Percentiles rank a stretch among this genome's conserved stretches.
phyloP scores from a whole-genome alignment of 2,888 invertebrate genomes.

The Lasioglossum figueresi region DNA sequence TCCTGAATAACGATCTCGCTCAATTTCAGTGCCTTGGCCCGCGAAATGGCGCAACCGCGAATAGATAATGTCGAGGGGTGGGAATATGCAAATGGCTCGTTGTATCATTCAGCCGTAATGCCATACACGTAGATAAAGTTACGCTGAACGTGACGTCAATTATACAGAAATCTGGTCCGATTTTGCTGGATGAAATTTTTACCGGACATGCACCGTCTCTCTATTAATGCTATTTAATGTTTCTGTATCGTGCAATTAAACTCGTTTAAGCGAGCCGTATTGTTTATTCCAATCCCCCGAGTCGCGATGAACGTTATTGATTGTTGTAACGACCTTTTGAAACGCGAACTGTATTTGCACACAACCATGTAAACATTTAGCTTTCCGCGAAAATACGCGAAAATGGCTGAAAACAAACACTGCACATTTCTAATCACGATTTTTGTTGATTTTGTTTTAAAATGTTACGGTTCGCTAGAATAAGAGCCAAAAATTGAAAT shows the following conservation, averaged over 20 bases:
- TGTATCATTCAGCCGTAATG: slow-evolving; percentile 60
- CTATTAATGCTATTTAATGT: background rate
- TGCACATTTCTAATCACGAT: background rate
- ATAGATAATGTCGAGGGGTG: slow-evolving; percentile 67
- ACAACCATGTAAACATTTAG: background rate
- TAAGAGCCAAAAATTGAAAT: background rate
- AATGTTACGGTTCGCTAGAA: background rate
- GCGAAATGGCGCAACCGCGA: slow-evolving; percentile 70
- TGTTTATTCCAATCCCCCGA: slow-evolving; percentile 4
- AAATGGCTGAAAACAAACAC: background rate
- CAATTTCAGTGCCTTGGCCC: slow-evolving; percentile 64
- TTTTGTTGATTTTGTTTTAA: background rate
- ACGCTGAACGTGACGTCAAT: slow-evolving; percentile 58
- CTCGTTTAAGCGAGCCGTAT: slow-evolving; percentile 3
- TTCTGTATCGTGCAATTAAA: background rate
- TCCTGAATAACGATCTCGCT: slow-evolving; percentile 72
- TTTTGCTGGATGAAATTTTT: slow-evolving; percentile 18
- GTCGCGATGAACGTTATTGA: background rate
- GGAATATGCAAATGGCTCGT: slow-evolving; percentile 72
- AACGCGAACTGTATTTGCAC: background rate
- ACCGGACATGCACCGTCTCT: background rate
- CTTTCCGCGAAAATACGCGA: background rate
- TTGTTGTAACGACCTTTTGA: background rate
- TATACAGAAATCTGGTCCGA: slow-evolving; percentile 46
- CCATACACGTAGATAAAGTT: slow-evolving; percentile 53